A percentile compares a stretch with the other conserved stretches of the same genome.
Conservation (phyloP, 2,113 vertebrate species). For the Mastomys natalensis region DNA sequence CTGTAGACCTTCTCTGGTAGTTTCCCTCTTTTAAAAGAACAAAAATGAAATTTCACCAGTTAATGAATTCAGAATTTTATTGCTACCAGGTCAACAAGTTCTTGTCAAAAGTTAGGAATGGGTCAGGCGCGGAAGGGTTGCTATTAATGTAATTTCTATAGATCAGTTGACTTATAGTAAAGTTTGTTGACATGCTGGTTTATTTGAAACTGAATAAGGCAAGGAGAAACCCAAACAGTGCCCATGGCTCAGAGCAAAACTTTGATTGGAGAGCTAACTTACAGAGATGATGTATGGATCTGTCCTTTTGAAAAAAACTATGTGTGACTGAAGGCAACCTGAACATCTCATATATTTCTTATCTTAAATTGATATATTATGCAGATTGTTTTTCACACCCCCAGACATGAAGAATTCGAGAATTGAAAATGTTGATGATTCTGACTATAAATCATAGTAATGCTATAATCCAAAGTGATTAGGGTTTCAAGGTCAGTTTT, state of each 20-base stretch:
- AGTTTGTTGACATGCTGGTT: not conserved
- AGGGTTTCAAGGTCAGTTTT: slow-evolving; percentile 13
- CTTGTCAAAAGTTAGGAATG: not conserved
- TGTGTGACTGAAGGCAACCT: not conserved
- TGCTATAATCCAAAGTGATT: not conserved
- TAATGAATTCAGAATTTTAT: slow-evolving; percentile 1
- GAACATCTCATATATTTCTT: slow-evolving; percentile 6
- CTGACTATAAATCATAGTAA: not conserved
- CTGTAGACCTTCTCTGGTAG: not conserved
- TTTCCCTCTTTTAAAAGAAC: not conserved
- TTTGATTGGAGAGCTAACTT: not conserved
- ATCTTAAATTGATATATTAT: slow-evolving; percentile 22
- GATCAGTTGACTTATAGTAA: not conserved
- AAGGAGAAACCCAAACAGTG: not conserved
- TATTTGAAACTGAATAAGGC: slow-evolving; percentile 5
- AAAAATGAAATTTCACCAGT: not conserved
- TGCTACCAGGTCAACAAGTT: not conserved
- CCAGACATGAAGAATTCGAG: not conserved
- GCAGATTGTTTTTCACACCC: slow-evolving; percentile 29
- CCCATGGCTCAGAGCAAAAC: not conserved
- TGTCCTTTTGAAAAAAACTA: not conserved
- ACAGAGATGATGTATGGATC: not conserved
- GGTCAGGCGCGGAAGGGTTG: not conserved
- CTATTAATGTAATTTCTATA: not conserved
- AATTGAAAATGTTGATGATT: slow-evolving; percentile 5